A percentile compares a stretch with the other conserved stretches of the same genome.
Conservation (phyloP, 2,888 invertebrate genomes). For the Folsomia candida region DNA sequence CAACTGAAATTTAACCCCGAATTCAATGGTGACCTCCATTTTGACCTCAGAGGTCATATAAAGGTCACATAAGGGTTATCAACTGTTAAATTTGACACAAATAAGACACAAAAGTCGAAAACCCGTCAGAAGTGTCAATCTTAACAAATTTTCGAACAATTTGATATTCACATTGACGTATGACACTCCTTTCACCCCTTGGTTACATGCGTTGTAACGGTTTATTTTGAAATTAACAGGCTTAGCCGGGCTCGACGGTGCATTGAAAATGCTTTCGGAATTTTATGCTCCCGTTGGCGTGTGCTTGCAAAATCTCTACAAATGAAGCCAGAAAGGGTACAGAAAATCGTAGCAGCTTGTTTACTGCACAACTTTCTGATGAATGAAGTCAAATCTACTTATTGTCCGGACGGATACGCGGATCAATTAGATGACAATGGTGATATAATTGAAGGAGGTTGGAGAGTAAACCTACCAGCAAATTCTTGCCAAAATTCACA, state of each 20-base stretch:
- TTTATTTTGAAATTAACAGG: too few species aligned
- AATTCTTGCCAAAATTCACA: not conserved
- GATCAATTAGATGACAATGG: slow-evolving; percentile 17
- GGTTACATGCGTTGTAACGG: too few species aligned
- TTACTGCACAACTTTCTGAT: slow-evolving; percentile 26
- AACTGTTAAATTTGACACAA: too few species aligned
- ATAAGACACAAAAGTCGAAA: too few species aligned
- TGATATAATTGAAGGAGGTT: not conserved
- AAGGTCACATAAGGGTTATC: too few species aligned
- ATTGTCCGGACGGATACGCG: slow-evolving; percentile 20
- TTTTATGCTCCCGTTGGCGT: slow-evolving; percentile 25
- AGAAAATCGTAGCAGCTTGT: slow-evolving; percentile 21
- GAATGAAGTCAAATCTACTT: not conserved
- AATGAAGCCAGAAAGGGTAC: slow-evolving; percentile 19
- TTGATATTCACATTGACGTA: too few species aligned
- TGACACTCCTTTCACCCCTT: too few species aligned
- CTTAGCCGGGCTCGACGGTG: slow-evolving; percentile 24
- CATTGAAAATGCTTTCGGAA: slow-evolving; percentile 31
- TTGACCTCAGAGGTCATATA: too few species aligned
- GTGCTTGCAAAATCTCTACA: slow-evolving; percentile 22
- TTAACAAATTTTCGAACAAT: too few species aligned
- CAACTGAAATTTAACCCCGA: too few species aligned
- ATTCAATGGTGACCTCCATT: too few species aligned
- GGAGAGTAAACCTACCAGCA: not conserved
- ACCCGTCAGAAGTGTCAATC: too few species aligned